Base-by-base conservation (phyloP, 2,797 vertebrate species). In the Toxotes lorentzi region DNA sequence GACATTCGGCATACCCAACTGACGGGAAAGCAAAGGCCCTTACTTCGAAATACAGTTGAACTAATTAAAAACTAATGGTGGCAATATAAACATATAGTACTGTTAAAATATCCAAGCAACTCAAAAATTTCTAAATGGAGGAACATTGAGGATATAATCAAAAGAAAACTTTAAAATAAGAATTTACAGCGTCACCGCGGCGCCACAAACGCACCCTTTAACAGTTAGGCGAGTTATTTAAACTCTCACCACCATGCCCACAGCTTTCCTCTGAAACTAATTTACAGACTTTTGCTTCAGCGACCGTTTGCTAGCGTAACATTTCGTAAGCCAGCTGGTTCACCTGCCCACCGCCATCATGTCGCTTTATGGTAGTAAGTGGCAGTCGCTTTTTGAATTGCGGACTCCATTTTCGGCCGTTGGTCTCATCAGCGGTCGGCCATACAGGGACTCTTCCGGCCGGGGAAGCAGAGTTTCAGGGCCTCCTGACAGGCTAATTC, bases 401-500 rank as follows among this genome's bases (percentile, higher is more conserved):
- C 1, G 27, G n/a, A 58, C 51, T 48, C 9, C 0, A 11, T 1
- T 5, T 14, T 71, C 14, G 45, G 35, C 35, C 7, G 27, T 35
- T 7, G 35, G 35, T 35, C 35, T 8, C 9, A 9, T 21, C 6
- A 47, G 45, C 45, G 0, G 21, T 9, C 45, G 8, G 21, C 8
- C 9, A 10, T 21, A n/a, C 47, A 21, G 3, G 6, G 45, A 21
- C 47, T 2, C 19, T n/a, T n/a, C 21, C 17, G 8, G 47, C 19
- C 1, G 0, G 13, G 2, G 23, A 51, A 35, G 27, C 34, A 0
- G 24, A 68, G 34, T 5, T 23, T 32, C 14, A n/a, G 43, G 19
- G 48, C 7, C 8, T n/a, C 27, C 19, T 5, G 19, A 7, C 12
- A 5, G 2, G 59, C 7, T 10, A 32, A 17, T n/a, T 14, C 3